Base-by-base conservation (phyloP, 2,888 invertebrate species). In the Dexiosoma caninum region DNA sequence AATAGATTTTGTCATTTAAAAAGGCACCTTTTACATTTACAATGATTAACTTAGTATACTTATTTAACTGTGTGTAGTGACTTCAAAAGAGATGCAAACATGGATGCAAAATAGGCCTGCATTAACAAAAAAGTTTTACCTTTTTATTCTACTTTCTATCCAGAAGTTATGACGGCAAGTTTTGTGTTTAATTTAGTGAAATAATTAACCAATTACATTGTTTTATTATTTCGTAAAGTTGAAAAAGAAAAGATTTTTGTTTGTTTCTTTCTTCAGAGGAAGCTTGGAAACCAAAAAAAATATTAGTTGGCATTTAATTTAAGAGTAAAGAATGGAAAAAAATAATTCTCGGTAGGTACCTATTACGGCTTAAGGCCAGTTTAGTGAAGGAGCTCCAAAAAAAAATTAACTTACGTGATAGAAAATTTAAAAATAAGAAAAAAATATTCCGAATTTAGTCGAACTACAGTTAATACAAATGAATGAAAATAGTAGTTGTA, bases 131-230 rank as follows among this genome's bases (percentile, higher is more conserved):
- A 27, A 40, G 21, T 57, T 75, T 75, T 35, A 14, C 35, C n/a
- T 51, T 12, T 19, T 35, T 4, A 35, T 60, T 59, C 14, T 35
- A 8, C 19, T 10, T 30, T 32, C n/a, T 14, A 40, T 32, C 3
- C 10, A 23, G 27, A 44, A 49, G 27, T 55, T 75, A 10, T 30
- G 42, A 46, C 35, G 37, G 14, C 3, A 35, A 77, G 14, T 62
- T 78, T 57, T 49, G 46, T 19, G 64, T 64, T 66, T 37, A 74
- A 66, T 74, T 74, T 46, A 64, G 74, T 46, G 64, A 57, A 66
- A 64, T 74, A 74, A 74, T 74, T 66, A 74, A 40, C 40, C 42
- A 71, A 62, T 55, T 74, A 57, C 16, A 51, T 42, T 30, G 19
- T 71, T 60, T 71, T 51, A 49, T 71, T 60, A 37, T 59, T 49